These are phyloP conservation scores for Heliconius cydno DNA, from an alignment of 2,888 invertebrate genomes.

Conservation along the genomic window DNA sequence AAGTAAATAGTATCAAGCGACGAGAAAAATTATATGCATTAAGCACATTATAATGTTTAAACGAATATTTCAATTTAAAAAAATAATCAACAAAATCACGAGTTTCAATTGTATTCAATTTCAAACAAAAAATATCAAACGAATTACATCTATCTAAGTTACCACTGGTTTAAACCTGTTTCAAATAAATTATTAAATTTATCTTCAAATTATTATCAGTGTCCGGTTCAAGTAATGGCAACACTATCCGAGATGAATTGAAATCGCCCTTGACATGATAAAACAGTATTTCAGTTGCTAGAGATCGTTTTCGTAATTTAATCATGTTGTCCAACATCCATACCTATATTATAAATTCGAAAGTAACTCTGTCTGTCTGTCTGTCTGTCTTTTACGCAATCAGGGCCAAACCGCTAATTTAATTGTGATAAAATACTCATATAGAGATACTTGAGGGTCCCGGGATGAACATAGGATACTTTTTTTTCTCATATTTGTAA, in stretches of 20 bases:
- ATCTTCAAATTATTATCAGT: constrained; percentile 10
- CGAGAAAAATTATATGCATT: neutral
- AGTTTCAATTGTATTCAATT: too few relatives aligned
- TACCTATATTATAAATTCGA: too few relatives aligned
- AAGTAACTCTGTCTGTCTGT: too few relatives aligned
- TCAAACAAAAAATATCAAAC: neutral
- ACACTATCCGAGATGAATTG: constrained; percentile 23
- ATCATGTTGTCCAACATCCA: neutral
- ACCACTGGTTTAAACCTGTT: neutral
- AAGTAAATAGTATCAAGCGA: neutral
- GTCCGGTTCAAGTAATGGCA: constrained; percentile 25
- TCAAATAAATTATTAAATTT: neutral
- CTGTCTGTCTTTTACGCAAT: too few relatives aligned
- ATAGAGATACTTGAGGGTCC: too few relatives aligned
- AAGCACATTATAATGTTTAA: neutral
- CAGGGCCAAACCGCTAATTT: too few relatives aligned
- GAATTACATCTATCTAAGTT: neutral
- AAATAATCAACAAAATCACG: neutral
- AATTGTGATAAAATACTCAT: too few relatives aligned
- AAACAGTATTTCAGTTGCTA: constrained; percentile 17
- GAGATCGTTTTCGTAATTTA: constrained; percentile 18
- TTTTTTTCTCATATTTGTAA: too few relatives aligned
- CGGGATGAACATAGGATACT: too few relatives aligned
- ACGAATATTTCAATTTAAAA: neutral
- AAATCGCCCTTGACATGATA: constrained; percentile 24